Conservation (phyloP, 2,888 invertebrate species). For the Heteropelma amictum region DNA sequence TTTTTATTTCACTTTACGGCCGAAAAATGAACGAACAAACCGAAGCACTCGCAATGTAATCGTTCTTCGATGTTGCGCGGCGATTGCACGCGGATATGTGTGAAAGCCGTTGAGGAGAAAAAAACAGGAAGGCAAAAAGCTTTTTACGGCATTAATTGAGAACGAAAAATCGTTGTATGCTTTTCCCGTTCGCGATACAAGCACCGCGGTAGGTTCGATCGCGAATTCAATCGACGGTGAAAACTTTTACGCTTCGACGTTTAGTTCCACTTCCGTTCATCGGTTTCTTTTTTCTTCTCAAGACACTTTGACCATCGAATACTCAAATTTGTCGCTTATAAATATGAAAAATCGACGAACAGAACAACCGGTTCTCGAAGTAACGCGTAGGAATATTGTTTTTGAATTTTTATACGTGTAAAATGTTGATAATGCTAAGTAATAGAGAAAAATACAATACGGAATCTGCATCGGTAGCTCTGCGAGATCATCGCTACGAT, state of each 20-base stretch:
- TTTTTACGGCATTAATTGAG: constrained; percentile 12
- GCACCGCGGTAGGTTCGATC: neutral
- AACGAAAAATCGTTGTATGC: no score
- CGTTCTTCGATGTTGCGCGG: constrained; percentile 18
- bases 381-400: constrained; percentile 36
- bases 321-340: constrained; percentile 28
- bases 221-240: constrained; percentile 17
- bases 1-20: constrained; percentile 9
- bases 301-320: constrained; percentile 14
- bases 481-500: neutral
- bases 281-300: constrained; percentile 7
- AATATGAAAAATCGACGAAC: constrained; percentile 1
- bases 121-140: constrained; percentile 8
- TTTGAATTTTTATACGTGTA: constrained; percentile 52
- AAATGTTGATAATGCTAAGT: constrained; percentile 40
- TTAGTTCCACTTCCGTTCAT: no score
- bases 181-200: constrained; percentile 3
- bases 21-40: no score
- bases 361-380: constrained; percentile 11
- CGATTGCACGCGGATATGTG: neutral
- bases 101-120: constrained; percentile 10
- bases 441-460: constrained; percentile 24
- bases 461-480: constrained; percentile 30
- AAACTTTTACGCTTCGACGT: constrained; percentile 7
- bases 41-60: constrained; percentile 9